Evolutionary conservation across 1,140 invertebrate species (phyloP).

Genomic region (Tribolium castaneum): DNA sequence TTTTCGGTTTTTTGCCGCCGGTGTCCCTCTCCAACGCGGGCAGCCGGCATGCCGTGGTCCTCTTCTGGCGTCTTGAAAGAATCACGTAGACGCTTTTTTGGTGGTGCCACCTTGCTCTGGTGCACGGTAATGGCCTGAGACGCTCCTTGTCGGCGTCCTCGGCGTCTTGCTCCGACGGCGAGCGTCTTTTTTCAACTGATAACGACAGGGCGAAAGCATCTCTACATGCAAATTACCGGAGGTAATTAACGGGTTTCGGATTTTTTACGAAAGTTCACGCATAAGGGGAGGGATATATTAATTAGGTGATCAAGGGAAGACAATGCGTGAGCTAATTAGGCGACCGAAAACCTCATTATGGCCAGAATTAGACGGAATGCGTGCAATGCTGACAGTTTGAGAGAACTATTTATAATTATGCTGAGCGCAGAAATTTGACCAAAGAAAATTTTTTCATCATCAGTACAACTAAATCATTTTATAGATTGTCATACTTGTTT

Average conservation of each 20-base stretch:
- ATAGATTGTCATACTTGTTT: no score
- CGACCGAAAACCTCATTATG: no score
- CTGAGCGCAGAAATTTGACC: no score
- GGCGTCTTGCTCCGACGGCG: background rate
- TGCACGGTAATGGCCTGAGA: constrained; percentile 6
- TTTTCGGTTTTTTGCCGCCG: constrained; percentile 60
- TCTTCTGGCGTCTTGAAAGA: constrained; percentile 14
- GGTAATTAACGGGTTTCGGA: constrained; percentile 1
- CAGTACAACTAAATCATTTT: no score
- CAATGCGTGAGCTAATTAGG: background rate
- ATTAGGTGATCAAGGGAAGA: background rate
- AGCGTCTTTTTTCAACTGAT: background rate
- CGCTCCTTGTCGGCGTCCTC: constrained; percentile 3
- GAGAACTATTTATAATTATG: no score
- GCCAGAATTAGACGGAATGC: no score
- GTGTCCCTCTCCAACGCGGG: background rate
- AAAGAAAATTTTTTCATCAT: no score
- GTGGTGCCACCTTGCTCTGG: constrained; percentile 21
- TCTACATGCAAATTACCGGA: constrained; percentile 8
- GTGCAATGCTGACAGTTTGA: no score
- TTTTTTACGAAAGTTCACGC: background rate
- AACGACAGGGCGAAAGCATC: background rate
- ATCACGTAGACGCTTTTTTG: constrained; percentile 34
- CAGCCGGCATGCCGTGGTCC: background rate
- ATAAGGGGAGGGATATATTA: background rate